A percentile compares a stretch with the other conserved stretches of the same genome.
phyloP scores from a whole-genome alignment of 2,888 invertebrate species.

The Monopis laevigella region DNA sequence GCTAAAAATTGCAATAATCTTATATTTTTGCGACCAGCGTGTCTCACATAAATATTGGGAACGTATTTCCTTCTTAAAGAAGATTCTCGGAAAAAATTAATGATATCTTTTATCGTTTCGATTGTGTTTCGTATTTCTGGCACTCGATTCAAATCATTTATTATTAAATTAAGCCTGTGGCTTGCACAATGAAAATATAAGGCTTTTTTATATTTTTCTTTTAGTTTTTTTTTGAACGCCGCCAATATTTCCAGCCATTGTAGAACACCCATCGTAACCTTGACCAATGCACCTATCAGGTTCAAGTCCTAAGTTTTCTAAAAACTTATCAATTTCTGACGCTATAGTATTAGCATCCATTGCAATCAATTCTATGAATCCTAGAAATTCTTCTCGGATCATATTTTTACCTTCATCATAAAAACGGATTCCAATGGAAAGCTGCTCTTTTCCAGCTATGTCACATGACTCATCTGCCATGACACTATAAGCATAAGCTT shows the following conservation, averaged over 20 bases:
- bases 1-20: conserved; percentile 17
- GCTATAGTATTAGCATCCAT: conserved; percentile 16
- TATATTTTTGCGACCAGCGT: conserved; percentile 20
- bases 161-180: conserved; percentile 22
- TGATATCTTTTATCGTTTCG: conserved; percentile 21
- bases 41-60: conserved; percentile 18
- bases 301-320: conserved; percentile 15
- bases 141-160: conserved; percentile 22
- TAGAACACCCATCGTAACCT: conserved; percentile 24
- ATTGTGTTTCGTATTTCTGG: conserved; percentile 22
- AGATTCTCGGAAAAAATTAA: conserved; percentile 21
- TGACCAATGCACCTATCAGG: conserved; percentile 19
- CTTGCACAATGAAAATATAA: conserved; percentile 20
- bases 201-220: conserved; percentile 15
- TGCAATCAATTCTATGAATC: conserved; percentile 13
- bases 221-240: conserved; percentile 18
- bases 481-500: conserved; percentile 19
- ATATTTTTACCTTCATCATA: conserved; percentile 14
- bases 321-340: conserved; percentile 15
- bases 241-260: conserved; percentile 20
- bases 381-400: conserved; percentile 15
- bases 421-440: conserved; percentile 24
- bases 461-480: conserved; percentile 26
- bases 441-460: conserved; percentile 25
- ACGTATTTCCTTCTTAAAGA: conserved; percentile 17